Evolutionary conservation across 2,888 invertebrate species (phyloP).

Genomic region (Eremobia ochroleuca): DNA sequence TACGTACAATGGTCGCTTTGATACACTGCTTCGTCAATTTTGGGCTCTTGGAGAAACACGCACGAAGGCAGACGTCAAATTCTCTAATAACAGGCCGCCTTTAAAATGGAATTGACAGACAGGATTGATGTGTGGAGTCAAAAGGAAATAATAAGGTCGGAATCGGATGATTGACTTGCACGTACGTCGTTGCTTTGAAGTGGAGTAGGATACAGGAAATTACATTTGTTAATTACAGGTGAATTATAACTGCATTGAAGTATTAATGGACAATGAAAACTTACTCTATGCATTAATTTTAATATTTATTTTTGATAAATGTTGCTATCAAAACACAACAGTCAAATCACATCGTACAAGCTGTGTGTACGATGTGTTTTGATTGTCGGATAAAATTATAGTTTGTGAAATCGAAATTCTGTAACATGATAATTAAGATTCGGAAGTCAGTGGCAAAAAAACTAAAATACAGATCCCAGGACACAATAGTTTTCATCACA

Average conservation of each 20-base stretch:
- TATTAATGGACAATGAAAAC: neutral
- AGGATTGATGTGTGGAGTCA: constrained; percentile 42
- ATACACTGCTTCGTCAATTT: constrained; percentile 73
- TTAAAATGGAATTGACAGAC: constrained; percentile 36
- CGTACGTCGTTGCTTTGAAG: neutral
- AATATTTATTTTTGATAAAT: neutral
- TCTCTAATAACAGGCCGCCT: constrained; percentile 41
- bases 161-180: constrained; percentile 30
- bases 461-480: too few species aligned
- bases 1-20: constrained; percentile 73
- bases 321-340: too few species aligned
- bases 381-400: neutral
- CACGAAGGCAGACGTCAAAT: constrained; percentile 49
- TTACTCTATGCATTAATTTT: neutral
- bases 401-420: neutral
- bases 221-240: neutral
- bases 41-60: constrained; percentile 46
- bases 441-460: too few species aligned
- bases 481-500: too few species aligned
- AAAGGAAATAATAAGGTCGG: constrained; percentile 29
- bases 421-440: neutral
- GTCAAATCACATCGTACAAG: too few species aligned
- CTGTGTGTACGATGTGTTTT: neutral
- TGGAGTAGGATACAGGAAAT: constrained; percentile 1
- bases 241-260: neutral